These are phyloP conservation scores for Oreochromis spilurus DNA, from an alignment of 2,113 vertebrate species.

Conservation along the genomic window DNA sequence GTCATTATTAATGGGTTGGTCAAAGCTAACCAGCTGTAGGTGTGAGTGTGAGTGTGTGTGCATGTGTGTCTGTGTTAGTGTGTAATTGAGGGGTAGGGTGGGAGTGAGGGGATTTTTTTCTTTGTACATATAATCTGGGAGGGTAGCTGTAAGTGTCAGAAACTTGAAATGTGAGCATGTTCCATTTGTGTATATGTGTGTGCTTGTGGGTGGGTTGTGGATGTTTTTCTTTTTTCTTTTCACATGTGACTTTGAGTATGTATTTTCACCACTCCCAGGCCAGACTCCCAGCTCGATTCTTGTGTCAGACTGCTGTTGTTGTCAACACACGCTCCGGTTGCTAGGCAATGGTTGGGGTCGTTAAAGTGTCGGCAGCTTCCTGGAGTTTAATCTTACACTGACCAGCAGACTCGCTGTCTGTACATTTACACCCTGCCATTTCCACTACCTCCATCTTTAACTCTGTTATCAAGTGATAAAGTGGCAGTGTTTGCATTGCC, in stretches of 20 bases:
- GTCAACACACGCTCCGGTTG: conserved; percentile 61
- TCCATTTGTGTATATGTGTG: background rate
- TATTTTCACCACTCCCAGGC: background rate
- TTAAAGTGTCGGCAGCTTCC: conserved; percentile 30
- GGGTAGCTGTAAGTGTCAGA: background rate
- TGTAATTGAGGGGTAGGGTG: background rate
- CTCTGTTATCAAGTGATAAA: background rate
- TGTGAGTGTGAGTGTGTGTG: background rate
- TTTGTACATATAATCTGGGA: background rate
- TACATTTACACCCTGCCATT: background rate
- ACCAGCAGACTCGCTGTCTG: conserved; percentile 24
- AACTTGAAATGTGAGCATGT: background rate
- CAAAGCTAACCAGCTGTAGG: background rate
- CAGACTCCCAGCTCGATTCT: conserved; percentile 11
- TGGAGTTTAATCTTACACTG: conserved; percentile 42
- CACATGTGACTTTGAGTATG: background rate
- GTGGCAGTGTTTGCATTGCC: background rate
- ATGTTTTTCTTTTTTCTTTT: background rate
- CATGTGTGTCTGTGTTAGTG: background rate
- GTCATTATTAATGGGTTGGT: background rate
- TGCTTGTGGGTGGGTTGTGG: background rate
- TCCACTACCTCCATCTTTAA: background rate
- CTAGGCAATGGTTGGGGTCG: conserved; percentile 36
- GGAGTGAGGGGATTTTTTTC: background rate
- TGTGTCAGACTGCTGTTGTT: conserved; percentile 57